phyloP scores from a whole-genome alignment of 30 jellyfish, hydroid and myxozoan genomes.

The Mastigias papua region DNA sequence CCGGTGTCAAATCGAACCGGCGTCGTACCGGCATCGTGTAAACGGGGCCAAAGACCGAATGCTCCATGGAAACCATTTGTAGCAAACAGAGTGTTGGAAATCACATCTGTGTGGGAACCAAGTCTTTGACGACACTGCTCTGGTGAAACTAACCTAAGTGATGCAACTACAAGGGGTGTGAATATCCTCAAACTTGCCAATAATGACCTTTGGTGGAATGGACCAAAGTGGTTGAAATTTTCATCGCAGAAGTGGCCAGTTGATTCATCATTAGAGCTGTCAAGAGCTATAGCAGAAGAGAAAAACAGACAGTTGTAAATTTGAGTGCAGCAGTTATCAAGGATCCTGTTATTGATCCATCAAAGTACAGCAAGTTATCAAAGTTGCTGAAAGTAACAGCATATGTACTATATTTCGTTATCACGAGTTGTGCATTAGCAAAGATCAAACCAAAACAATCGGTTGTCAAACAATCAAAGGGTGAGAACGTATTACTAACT shows the following conservation, averaged over 20 bases:
- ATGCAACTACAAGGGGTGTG: slow-evolving; percentile 49
- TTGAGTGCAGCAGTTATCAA: not conserved
- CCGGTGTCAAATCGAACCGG: too few relatives aligned
- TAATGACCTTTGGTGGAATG: slow-evolving; percentile 47
- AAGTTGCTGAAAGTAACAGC: slow-evolving; percentile 30
- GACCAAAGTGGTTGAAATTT: slow-evolving; percentile 38
- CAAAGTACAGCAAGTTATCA: not conserved
- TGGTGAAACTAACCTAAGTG: slow-evolving; percentile 52
- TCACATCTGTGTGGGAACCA: not conserved
- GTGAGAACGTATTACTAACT: slow-evolving; percentile 19
- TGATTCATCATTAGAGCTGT: not conserved
- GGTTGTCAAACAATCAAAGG: not conserved
- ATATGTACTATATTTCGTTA: slow-evolving; percentile 7
- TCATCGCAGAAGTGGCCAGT: not conserved
- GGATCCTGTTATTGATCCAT: not conserved
- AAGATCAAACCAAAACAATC: not conserved
- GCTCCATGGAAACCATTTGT: slow-evolving; percentile 54
- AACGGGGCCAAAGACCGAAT: too few relatives aligned
- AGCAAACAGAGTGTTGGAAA: slow-evolving; percentile 23
- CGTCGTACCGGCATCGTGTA: too few relatives aligned
- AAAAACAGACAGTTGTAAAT: not conserved
- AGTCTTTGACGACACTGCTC: slow-evolving; percentile 33
- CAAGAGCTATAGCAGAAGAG: not conserved
- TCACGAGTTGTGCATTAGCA: not conserved
- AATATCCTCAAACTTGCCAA: not conserved